phyloP scores from a whole-genome alignment of 2,888 invertebrate species.

The Chrysopilus asiliformis region DNA sequence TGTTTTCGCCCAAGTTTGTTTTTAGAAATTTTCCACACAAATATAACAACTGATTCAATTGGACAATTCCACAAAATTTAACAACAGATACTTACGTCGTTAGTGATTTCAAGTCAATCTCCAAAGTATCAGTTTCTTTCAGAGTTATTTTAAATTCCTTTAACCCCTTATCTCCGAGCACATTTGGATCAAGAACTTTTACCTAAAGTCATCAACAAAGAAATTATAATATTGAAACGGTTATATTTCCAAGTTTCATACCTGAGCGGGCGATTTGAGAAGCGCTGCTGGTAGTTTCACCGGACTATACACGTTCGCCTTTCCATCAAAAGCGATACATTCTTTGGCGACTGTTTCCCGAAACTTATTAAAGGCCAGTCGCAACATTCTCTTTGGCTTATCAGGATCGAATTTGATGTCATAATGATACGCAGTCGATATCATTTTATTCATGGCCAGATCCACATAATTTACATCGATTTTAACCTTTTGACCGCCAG shows the following conservation, averaged over 20 bases:
- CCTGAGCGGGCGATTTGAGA: background rate
- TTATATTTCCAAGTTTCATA: background rate
- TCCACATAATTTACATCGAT: conserved; percentile 53
- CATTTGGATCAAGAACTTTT: conserved; percentile 15
- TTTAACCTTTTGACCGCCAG: conserved; percentile 22
- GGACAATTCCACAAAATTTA: background rate
- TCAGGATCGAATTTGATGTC: conserved; percentile 63
- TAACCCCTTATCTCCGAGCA: background rate
- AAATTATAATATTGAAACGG: background rate
- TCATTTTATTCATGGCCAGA: conserved; percentile 39
- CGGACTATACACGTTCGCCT: conserved; percentile 47
- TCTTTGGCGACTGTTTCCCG: conserved; percentile 26
- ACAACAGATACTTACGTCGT: conserved; percentile 19
- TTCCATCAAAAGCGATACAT: conserved; percentile 58
- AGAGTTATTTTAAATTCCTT: conserved; percentile 21
- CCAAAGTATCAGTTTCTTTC: conserved; percentile 21
- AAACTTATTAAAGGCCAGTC: conserved; percentile 37
- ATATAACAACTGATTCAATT: conserved; percentile 3
- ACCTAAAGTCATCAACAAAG: conserved; percentile 4
- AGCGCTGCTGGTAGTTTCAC: conserved; percentile 14
- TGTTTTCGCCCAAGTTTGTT: too few relatives aligned
- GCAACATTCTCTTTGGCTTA: conserved; percentile 48
- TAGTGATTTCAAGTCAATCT: conserved; percentile 24
- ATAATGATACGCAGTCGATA: conserved; percentile 53
- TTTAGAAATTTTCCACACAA: conserved; percentile 1